Percentiles rank a stretch among this genome's conserved stretches.
These are phyloP conservation scores for Lasioglossum villosulum DNA, from an alignment of 2,888 invertebrate genomes.

Conservation along the genomic window DNA sequence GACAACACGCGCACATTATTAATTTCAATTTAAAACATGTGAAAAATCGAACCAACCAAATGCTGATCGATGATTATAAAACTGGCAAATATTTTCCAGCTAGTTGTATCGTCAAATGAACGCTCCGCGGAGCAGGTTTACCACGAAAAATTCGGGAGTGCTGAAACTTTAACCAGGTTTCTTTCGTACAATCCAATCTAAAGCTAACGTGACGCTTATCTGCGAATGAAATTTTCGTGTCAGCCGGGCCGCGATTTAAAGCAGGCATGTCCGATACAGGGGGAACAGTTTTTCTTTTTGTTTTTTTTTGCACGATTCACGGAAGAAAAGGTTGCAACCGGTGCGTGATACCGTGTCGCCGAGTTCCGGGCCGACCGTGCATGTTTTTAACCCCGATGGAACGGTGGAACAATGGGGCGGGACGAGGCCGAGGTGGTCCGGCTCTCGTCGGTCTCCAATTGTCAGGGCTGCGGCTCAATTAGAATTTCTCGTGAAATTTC, in stretches of 20 bases:
- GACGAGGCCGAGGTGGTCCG: slow-evolving; percentile 14
- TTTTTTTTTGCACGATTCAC: slow-evolving; percentile 25
- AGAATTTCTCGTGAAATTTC: slow-evolving; percentile 80
- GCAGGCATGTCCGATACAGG: neutral
- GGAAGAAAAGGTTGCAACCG: slow-evolving; percentile 9
- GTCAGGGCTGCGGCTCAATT: slow-evolving; percentile 73
- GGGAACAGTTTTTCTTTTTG: neutral
- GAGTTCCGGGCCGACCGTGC: slow-evolving; percentile 3
- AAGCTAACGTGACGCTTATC: neutral
- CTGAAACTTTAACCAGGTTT: neutral
- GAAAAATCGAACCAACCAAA: neutral
- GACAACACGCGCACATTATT: no score
- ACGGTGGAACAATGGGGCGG: neutral
- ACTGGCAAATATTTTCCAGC: neutral
- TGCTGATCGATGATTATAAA: no score
- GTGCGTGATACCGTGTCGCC: slow-evolving; percentile 19
- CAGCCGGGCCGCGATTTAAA: neutral
- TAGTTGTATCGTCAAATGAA: neutral
- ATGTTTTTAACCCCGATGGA: slow-evolving; percentile 14
- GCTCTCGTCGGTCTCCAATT: slow-evolving; percentile 61
- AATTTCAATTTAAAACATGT: neutral
- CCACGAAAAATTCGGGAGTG: neutral
- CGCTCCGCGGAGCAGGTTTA: neutral
- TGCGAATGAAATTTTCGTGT: neutral
- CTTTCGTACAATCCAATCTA: neutral